Base-by-base conservation (phyloP, 2,888 invertebrate species). In the Eupithecia insigniata region DNA sequence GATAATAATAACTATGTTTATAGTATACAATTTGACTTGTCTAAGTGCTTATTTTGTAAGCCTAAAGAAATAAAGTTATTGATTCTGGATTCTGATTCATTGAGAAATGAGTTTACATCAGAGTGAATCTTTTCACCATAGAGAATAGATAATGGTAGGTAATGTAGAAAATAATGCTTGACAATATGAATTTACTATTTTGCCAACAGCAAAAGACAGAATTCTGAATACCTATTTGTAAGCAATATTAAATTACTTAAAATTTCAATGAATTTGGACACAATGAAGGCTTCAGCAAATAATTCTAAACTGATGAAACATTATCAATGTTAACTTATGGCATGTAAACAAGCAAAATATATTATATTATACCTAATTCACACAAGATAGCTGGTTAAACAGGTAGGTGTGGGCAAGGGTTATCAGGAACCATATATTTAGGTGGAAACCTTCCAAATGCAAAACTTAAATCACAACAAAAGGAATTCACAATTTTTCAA, bases 291-390 rank as follows among this genome's bases (percentile, higher is more conserved):
- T 18, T 18, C 2, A 30, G 60, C 60, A 60, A 60, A 2, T 28
- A 22, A 30, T 6, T 28, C 7, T 16, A 1, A 10, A 22, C 22
- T 3, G 5, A 8, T 26, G 51, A 22, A 51, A 51, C 22, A 22
- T 12, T 51, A 51, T 26, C 22, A 12, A 55, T 68, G 66, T 70
- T 71, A 70, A 61, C 67, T 30, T 12, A 70, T 68, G 68, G 67
- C 61, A 70, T 73, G 67, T 70, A n/a, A 70, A 70, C 66, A 70
- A 22, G 26, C 61, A 65, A 73, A n/a, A 68, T 14, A 12, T 2
- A n/a, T n/a, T n/a, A n/a, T n/a, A n/a, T n/a, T 60, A 60, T 36
- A n/a, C 16, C 32, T 14, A 8, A n/a, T 18, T 7, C 46, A 64
- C 26, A 14, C 55, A 66, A 55, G 58, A 18, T n/a, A 18, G 5